phyloP scores from a whole-genome alignment of 2,888 invertebrate species.

The Uropetala carovei region DNA sequence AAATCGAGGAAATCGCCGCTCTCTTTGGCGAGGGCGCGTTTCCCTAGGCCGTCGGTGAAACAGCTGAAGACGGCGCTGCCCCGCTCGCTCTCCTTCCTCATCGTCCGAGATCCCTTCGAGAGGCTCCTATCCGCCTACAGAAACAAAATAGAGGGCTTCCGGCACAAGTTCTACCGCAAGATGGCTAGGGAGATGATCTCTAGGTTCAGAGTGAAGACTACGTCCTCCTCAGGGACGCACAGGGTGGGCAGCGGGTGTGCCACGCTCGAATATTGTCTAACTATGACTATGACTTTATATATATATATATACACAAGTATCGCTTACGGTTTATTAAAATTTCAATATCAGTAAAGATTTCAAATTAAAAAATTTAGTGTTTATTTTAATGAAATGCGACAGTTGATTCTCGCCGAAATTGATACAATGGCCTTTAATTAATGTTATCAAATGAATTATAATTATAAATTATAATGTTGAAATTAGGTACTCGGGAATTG shows the following conservation, averaged over 20 bases:
- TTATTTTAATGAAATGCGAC: too few relatives aligned
- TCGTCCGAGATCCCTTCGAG: slow-evolving; percentile 69
- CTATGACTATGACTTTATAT: too few relatives aligned
- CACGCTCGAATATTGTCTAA: too few relatives aligned
- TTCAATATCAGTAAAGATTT: too few relatives aligned
- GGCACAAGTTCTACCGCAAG: slow-evolving; percentile 68
- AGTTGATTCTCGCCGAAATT: too few relatives aligned
- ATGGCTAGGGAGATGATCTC: slow-evolving; percentile 67
- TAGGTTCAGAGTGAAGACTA: slow-evolving; percentile 54
- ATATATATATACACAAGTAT: too few relatives aligned
- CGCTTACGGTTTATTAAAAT: too few relatives aligned
- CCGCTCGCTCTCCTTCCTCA: slow-evolving; percentile 68
- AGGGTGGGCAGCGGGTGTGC: slow-evolving; percentile 71
- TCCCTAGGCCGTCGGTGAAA: slow-evolving; percentile 67
- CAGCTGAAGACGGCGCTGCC: slow-evolving; percentile 67
- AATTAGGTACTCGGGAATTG: too few relatives aligned
- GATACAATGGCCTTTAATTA: too few relatives aligned
- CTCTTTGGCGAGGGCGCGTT: slow-evolving; percentile 67
- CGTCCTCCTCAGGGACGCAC: slow-evolving; percentile 66
- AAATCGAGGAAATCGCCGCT: slow-evolving; percentile 68
- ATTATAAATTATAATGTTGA: too few relatives aligned
- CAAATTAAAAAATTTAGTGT: too few relatives aligned
- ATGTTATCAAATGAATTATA: too few relatives aligned
- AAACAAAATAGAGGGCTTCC: slow-evolving; percentile 68
- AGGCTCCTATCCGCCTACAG: slow-evolving; percentile 68